Evolutionary conservation across 2,888 invertebrate genomes (phyloP).

Genomic region (Teinopalpus imperialis): DNA sequence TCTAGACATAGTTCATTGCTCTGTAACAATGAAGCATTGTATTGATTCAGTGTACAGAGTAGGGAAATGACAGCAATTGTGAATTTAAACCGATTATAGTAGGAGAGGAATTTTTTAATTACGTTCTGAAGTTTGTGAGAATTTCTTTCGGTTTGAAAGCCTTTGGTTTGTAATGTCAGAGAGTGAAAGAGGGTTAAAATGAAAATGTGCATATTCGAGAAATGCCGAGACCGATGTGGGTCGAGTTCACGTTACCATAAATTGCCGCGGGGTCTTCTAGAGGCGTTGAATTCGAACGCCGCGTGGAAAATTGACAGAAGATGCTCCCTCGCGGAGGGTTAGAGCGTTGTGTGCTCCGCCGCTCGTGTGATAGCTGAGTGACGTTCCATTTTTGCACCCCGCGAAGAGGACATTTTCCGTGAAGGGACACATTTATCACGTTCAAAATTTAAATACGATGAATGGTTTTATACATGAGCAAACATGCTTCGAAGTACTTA

Average conservation of each 20-base stretch:
- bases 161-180: conserved; percentile 36
- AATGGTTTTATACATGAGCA: no score
- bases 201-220: conserved; percentile 30
- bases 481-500: no score
- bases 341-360: conserved; percentile 55
- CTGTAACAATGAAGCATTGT: conserved; percentile 29
- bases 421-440: conserved; percentile 13
- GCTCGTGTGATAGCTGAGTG: conserved; percentile 63
- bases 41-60: conserved; percentile 22
- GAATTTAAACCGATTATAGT: conserved; percentile 25
- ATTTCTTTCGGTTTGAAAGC: conserved; percentile 38
- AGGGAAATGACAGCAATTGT: conserved; percentile 18
- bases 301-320: conserved; percentile 54
- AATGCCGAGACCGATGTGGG: conserved; percentile 30
- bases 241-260: conserved; percentile 60
- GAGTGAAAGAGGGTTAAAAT: conserved; percentile 46
- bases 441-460: conserved; percentile 5
- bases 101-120: conserved; percentile 45
- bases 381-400: conserved; percentile 66
- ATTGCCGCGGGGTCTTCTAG: conserved; percentile 47
- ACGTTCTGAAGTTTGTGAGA: conserved; percentile 44
- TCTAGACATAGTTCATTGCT: conserved; percentile 30
- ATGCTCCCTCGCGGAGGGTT: conserved; percentile 48
- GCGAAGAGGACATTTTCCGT: conserved; percentile 21
- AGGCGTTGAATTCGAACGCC: conserved; percentile 48